Percentiles rank a stretch among this genome's conserved stretches.
These are phyloP conservation scores for Passer domesticus DNA, from an alignment of 2,113 vertebrate species.

Conservation along the genomic window DNA sequence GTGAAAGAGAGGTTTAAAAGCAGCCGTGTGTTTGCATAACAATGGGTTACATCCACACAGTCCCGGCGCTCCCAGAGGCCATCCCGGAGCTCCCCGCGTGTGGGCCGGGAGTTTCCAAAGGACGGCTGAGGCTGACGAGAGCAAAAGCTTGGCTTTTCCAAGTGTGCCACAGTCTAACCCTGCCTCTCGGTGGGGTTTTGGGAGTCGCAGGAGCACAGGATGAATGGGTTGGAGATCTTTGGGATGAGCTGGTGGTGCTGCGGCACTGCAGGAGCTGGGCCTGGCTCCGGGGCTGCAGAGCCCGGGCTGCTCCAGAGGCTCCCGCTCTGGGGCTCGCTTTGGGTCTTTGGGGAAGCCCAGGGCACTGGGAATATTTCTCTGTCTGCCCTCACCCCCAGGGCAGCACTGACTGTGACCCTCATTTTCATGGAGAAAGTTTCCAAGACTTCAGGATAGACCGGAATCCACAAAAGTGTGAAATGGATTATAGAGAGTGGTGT, in stretches of 20 bases:
- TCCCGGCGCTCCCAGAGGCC: neutral
- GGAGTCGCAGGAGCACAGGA: neutral
- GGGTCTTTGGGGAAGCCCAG: neutral
- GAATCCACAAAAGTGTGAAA: too few relatives aligned
- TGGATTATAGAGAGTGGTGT: too few relatives aligned
- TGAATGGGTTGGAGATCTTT: neutral
- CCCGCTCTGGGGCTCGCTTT: neutral
- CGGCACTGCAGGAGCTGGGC: too few relatives aligned
- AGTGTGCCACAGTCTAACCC: neutral
- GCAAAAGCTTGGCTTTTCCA: neutral
- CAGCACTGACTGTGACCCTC: too few relatives aligned
- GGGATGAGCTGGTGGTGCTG: neutral
- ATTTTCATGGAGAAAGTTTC: too few relatives aligned
- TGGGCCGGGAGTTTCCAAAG: neutral
- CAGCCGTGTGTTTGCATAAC: conserved; percentile 17
- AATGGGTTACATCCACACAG: neutral
- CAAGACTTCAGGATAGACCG: too few relatives aligned
- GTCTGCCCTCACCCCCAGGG: too few relatives aligned
- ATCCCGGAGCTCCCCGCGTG: neutral
- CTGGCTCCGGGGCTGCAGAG: neutral
- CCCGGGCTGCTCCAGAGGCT: neutral
- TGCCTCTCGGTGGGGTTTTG: neutral
- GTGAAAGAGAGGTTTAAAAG: neutral
- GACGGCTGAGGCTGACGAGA: neutral
- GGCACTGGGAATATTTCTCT: too few relatives aligned